Conservation (phyloP, 2,888 invertebrate genomes). For the Epirrhoe alternata region DNA sequence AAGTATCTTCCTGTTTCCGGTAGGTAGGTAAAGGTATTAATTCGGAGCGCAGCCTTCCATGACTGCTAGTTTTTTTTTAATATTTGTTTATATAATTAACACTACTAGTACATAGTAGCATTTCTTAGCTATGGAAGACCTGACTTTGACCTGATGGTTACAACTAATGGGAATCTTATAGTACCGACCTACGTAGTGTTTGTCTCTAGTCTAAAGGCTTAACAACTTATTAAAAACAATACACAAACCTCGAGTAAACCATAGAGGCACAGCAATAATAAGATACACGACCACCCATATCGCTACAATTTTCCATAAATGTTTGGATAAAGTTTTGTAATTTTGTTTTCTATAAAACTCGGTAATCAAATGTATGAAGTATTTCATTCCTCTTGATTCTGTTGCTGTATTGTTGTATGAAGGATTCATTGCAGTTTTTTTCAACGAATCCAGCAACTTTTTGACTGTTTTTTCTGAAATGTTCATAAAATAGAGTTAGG, state of each 20-base stretch:
- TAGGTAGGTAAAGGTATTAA: no score
- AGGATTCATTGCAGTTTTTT: conserved; percentile 1
- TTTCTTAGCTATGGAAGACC: no score
- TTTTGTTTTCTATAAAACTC: conserved; percentile 43
- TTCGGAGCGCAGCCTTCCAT: background rate
- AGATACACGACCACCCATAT: conserved; percentile 66
- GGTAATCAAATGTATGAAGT: conserved; percentile 48
- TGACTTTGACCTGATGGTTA: no score
- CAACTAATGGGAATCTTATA: no score
- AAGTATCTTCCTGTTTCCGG: background rate
- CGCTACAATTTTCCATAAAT: conserved; percentile 55
- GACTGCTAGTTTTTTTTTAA: no score
- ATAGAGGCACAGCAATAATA: conserved; percentile 65
- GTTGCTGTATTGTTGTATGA: conserved; percentile 45
- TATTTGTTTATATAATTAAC: no score
- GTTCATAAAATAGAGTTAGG: background rate
- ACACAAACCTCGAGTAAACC: conserved; percentile 71
- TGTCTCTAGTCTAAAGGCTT: no score
- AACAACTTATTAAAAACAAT: background rate
- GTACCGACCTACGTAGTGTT: no score
- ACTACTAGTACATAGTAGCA: no score
- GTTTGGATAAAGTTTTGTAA: conserved; percentile 35
- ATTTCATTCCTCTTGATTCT: conserved; percentile 69
- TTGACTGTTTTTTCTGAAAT: conserved; percentile 15
- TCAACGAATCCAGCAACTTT: conserved; percentile 2